Base-by-base conservation (phyloP, 2,113 vertebrate species). In the Cottus gobio region DNA sequence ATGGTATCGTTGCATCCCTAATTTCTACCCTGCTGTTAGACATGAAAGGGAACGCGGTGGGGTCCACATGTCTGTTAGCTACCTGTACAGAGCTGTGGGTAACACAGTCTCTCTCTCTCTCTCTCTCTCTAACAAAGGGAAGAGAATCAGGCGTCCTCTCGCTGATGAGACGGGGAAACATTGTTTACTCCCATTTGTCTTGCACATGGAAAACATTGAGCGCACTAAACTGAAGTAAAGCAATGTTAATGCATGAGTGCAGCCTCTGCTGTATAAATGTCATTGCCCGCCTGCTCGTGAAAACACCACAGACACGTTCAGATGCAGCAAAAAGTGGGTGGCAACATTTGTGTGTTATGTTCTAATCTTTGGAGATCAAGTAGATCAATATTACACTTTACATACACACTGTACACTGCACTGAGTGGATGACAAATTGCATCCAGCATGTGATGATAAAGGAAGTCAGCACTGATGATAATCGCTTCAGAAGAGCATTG, bases 1-100 rank as follows among this genome's bases (percentile, higher is more conserved):
- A n/a, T n/a, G n/a, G n/a, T n/a, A n/a, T n/a, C n/a, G n/a, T n/a
- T n/a, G n/a, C n/a, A n/a, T n/a, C n/a, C n/a, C n/a, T n/a, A n/a
- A n/a, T n/a, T 90, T 87, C 71, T 73, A 83, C 86, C 93, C 89
- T 71, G 85, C 93, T 95, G 91, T 80, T 91, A 64, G 22, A 50
- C 87, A 88, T 92, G 83, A 94, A 93, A 93, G 68, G 83, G 61
- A 90, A 72, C 89, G 16, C 66, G 62, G 39, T 72, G 78, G 85
- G 80, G 84, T 88, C 87, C 86, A 80, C 79, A 85, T 54, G 30
- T 76, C 80, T 71, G 84, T 86, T 60, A 80, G 77, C 71, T 90
- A 91, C 90, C 90, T 89, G 90, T 85, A 87, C 90, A 89, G 90
- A 90, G 90, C 83, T 28, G 76, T 83, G 85, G 70, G 76, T 68